A percentile compares a stretch with the other conserved stretches of the same genome.
These are phyloP conservation scores for Geodia barretti DNA, from an alignment of 37 sponge, comb jelly and placozoan species.

Conservation along the genomic window DNA sequence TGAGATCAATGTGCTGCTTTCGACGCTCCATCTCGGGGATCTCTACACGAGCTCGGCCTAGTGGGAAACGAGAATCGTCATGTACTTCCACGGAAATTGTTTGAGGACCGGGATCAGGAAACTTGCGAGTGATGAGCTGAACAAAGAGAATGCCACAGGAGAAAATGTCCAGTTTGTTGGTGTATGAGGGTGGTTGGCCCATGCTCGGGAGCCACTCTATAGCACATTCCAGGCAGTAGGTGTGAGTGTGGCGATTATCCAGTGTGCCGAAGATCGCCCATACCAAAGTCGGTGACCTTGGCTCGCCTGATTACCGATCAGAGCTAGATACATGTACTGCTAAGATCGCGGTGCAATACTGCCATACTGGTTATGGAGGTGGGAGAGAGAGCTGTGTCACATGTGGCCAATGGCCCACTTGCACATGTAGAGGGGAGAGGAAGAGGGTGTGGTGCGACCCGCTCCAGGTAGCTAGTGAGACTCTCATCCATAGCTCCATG, in stretches of 20 bases:
- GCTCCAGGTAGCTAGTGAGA: conserved; percentile 14
- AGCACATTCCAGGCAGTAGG: conserved; percentile 16
- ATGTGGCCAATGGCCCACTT: conserved; percentile 10
- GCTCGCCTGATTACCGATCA: conserved; percentile 3
- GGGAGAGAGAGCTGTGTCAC: conserved; percentile 6
- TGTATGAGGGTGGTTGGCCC: conserved; percentile 5
- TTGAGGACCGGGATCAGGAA: conserved; percentile 17
- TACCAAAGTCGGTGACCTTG: conserved; percentile 37
- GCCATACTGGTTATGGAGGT: conserved; percentile 24
- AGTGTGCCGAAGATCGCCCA: conserved; percentile 5
- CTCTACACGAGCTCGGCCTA: not conserved
- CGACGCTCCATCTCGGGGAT: conserved; percentile 8
- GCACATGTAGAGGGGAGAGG: conserved; percentile 9
- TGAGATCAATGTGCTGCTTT: conserved; percentile 16
- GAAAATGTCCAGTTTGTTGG: conserved; percentile 34
- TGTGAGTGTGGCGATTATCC: not conserved
- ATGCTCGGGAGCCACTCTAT: conserved; percentile 13
- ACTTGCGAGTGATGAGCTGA: conserved; percentile 14
- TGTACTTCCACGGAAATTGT: not conserved
- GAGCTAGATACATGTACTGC: conserved; percentile 27
- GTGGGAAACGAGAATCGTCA: not conserved
- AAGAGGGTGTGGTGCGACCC: not conserved
- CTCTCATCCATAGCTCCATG: conserved; percentile 31
- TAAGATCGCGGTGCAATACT: conserved; percentile 32
- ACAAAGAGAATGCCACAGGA: conserved; percentile 18